Conservation (phyloP, 1,140 invertebrate species). For the Epicauta chinensis region DNA sequence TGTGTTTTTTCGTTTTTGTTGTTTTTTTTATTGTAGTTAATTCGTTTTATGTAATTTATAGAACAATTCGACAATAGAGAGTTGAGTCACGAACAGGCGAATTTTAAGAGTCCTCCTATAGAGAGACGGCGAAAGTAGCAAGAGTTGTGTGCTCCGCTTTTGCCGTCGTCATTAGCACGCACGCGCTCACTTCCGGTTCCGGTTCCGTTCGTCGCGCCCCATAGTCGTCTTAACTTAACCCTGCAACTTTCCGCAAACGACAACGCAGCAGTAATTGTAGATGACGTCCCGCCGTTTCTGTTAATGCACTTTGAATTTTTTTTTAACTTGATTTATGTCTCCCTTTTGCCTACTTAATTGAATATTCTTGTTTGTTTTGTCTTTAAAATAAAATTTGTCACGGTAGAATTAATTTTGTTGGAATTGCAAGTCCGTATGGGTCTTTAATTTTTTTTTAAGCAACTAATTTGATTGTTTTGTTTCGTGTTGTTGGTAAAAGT, state of each 20-base stretch:
- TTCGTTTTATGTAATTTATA: no score
- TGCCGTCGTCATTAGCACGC: slow-evolving; percentile 39
- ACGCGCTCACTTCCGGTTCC: slow-evolving; percentile 41
- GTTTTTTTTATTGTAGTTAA: no score
- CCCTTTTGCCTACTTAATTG: slow-evolving; percentile 30
- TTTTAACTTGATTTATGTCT: slow-evolving; percentile 38
- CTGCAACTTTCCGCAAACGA: background rate
- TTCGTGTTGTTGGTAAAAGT: no score
- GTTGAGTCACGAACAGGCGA: no score
- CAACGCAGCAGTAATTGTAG: background rate
- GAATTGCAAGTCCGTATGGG: no score
- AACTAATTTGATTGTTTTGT: no score
- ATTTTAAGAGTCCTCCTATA: no score
- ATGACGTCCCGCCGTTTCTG: slow-evolving; percentile 13
- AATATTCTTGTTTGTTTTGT: slow-evolving; percentile 34
- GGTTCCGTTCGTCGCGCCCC: slow-evolving; percentile 34
- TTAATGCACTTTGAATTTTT: slow-evolving; percentile 38
- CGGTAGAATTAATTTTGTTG: slow-evolving; percentile 3
- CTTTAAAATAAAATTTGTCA: slow-evolving; percentile 20
- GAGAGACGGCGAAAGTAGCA: no score
- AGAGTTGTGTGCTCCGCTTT: no score
- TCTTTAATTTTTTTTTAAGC: no score
- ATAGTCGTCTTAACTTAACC: slow-evolving; percentile 20
- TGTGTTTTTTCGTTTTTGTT: no score
- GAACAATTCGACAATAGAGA: no score